Conservation (phyloP, 2,797 vertebrate species). For the Emys orbicularis region DNA sequence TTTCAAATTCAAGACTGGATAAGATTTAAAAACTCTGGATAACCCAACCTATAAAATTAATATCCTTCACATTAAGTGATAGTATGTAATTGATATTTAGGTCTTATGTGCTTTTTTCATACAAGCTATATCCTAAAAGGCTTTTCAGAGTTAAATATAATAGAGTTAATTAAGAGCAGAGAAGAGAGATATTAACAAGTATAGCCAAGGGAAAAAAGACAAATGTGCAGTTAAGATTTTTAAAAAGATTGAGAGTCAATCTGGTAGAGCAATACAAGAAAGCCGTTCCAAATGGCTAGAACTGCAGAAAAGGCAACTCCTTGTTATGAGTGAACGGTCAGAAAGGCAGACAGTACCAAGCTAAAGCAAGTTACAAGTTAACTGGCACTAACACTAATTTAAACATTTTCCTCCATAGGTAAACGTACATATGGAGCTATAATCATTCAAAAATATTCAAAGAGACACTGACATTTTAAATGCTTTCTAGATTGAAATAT, state of each 20-base stretch:
- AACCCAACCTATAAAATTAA: background rate
- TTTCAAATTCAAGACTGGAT: background rate
- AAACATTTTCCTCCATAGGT: background rate
- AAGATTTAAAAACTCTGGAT: background rate
- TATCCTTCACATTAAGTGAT: background rate
- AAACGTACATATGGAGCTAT: background rate
- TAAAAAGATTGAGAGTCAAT: background rate
- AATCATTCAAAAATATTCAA: background rate
- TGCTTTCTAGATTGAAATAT: background rate
- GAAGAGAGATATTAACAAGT: background rate
- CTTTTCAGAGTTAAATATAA: background rate
- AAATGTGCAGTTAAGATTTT: background rate
- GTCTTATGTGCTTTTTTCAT: background rate
- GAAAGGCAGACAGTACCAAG: background rate
- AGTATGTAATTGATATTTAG: fast-evolving
- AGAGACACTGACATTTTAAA: background rate
- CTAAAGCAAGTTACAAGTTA: background rate
- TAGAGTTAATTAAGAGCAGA: background rate
- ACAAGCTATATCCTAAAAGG: fast-evolving
- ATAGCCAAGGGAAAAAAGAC: background rate
- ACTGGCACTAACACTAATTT: background rate
- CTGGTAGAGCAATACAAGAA: background rate
- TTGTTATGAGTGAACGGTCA: background rate
- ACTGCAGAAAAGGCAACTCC: background rate
- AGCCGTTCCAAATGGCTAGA: background rate